Conservation (phyloP, 2,113 vertebrate genomes). For the Esox niger region DNA sequence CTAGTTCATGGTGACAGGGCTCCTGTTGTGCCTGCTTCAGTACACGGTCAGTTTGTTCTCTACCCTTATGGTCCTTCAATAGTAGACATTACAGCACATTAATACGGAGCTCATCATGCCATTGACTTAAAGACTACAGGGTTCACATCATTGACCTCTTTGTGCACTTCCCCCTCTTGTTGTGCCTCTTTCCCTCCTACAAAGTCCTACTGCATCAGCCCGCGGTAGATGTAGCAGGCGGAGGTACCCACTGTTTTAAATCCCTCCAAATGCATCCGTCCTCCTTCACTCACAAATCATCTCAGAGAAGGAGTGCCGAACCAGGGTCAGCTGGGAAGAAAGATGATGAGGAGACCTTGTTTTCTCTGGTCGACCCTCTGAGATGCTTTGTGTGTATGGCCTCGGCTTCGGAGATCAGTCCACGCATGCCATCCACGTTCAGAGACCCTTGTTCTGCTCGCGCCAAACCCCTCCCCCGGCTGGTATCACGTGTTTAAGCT, state of each 20-base stretch:
- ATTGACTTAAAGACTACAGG: background rate
- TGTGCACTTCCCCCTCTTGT: background rate
- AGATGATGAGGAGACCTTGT: too few relatives aligned
- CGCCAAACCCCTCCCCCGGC: constrained; percentile 12
- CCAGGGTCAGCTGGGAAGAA: too few relatives aligned
- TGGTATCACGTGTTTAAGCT: too few relatives aligned
- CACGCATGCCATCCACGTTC: constrained; percentile 35
- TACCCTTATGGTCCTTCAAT: too few relatives aligned
- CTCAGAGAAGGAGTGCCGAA: too few relatives aligned
- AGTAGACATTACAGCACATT: background rate
- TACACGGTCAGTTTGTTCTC: too few relatives aligned
- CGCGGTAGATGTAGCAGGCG: constrained; percentile 75
- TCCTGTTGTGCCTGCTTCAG: too few relatives aligned
- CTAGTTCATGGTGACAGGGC: constrained; percentile 6
- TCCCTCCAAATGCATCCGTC: constrained; percentile 21
- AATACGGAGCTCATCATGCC: background rate
- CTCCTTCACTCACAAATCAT: too few relatives aligned
- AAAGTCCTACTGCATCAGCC: constrained; percentile 78
- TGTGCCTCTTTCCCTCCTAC: constrained; percentile 63
- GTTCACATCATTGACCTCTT: background rate
- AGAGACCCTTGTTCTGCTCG: constrained; percentile 8
- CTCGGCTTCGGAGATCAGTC: constrained; percentile 12
- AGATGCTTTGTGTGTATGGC: too few relatives aligned
- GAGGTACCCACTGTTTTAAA: constrained; percentile 71
- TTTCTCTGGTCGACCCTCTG: too few relatives aligned